phyloP scores from a whole-genome alignment of 1,140 invertebrate species.

The Tetramorium alpestre region DNA sequence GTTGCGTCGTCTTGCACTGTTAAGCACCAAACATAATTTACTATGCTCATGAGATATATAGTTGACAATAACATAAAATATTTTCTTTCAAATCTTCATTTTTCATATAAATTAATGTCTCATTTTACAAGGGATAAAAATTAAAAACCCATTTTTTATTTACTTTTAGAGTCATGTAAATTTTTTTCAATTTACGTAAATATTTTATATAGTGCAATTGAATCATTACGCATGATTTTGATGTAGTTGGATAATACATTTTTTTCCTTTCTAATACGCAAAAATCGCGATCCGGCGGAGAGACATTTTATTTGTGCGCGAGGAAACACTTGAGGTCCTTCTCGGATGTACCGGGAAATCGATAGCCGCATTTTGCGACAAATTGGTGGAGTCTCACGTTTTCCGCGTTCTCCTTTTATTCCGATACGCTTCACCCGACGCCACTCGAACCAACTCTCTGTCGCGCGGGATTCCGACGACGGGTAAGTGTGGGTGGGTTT shows the following conservation, averaged over 20 bases:
- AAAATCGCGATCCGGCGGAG: slow-evolving; percentile 57
- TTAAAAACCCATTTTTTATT: background rate
- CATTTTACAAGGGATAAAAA: background rate
- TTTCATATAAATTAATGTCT: background rate
- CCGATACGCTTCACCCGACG: slow-evolving; percentile 38
- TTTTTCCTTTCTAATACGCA: slow-evolving; percentile 27
- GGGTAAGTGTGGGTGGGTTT: background rate
- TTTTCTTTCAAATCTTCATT: background rate
- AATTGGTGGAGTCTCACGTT: slow-evolving; percentile 78
- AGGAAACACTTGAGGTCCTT: slow-evolving; percentile 44
- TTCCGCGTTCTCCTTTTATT: slow-evolving; percentile 63
- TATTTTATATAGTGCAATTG: background rate
- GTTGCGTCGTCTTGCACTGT: slow-evolving; percentile 17
- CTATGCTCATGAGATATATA: background rate
- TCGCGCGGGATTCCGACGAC: slow-evolving; percentile 29
- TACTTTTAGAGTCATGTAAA: background rate
- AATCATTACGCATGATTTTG: slow-evolving; percentile 59
- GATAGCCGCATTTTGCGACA: slow-evolving; percentile 73
- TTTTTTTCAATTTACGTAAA: background rate
- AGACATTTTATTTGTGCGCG: slow-evolving; percentile 55
- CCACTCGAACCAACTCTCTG: slow-evolving; percentile 54
- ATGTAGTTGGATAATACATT: slow-evolving; percentile 59
- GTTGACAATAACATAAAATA: background rate
- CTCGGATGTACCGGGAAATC: slow-evolving; percentile 57
- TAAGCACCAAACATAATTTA: slow-evolving; percentile 17